Base-by-base conservation (phyloP, 2,113 vertebrate genomes). In the Embiotoca jacksoni region DNA sequence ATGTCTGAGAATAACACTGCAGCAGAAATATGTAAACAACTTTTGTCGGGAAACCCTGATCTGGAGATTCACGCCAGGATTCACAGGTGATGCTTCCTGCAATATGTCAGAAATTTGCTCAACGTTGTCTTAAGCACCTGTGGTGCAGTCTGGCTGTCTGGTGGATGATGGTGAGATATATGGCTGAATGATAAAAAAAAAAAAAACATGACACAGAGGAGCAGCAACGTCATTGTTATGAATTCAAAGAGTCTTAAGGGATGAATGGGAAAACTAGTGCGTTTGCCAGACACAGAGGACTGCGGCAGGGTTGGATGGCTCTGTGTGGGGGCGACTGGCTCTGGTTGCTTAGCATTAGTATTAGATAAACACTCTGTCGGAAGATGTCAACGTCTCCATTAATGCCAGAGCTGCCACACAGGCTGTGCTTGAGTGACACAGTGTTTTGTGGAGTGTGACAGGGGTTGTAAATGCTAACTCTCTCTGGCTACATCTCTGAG, bases 321-420 rank as follows among this genome's bases (percentile, higher is more conserved):
- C 82, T 60, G 64, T 78, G 87, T 81, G 83, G 86, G 90, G 88
- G 82, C 78, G 82, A 88, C 86, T 76, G 87, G 78, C 84, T 91
- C 70, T 60, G 88, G 89, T 93, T 93, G 90, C 90, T 92, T 90
- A 86, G 90, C 83, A 90, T 92, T 92, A 91, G 87, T 88, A 90
- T 91, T 92, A 94, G 91, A 94, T 94, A 93, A 94, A 93, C 91
- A 90, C 89, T 83, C 89, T 94, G 91, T 92, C 88, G 85, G 89
- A 91, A 91, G 92, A 94, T 91, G 92, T 95, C 93, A 94, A 89
- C 59, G 87, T 94, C 92, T 94, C 90, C 89, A 92, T 94, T 94
- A 93, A 93, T 93, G 93, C 89, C 90, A 86, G 83, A 91, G 84
- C 92, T 94, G 93, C 91, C 92, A 91, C 86, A 78, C 88, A 79